Base-by-base conservation (phyloP, 2,113 vertebrate genomes). In the Chauna torquata region DNA sequence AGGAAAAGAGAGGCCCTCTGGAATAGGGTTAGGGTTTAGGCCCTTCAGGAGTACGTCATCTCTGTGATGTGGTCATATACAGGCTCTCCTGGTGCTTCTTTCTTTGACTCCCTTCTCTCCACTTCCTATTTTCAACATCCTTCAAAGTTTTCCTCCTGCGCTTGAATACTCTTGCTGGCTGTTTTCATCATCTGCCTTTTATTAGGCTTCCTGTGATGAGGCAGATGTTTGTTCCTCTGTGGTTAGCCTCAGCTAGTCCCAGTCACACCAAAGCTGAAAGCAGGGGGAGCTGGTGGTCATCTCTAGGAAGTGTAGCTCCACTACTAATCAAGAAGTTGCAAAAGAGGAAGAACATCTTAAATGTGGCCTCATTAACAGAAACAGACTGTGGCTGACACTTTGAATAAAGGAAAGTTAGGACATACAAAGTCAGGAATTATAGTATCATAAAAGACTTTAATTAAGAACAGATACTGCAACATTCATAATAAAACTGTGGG, bases 71-170 rank as follows among this genome's bases (percentile, higher is more conserved):
- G 36, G 23, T 16, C 2, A 3, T 18, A 45, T 32, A 22, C 23
- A 70, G 30, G 27, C 13, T 19, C 2, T 61, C 5, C 8, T 65
- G 1, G 0, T 58, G 20, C 1, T 70, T 19, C 20, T 66, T 57
- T 34, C 20, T 47, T 65, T 69, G 16, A 54, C 24, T 11, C 4
- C 13, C 2, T 50, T 72, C 32, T 44, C 22, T 64, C 10, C 12
- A 58, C 1, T 23, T 8, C 11, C 1, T 45, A 2, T 88, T 85
- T 94, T 76, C 59, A 87, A 42, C 3, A 1, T 2, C 32, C 14
- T 59, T 45, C 16, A 42, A 69, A 71, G 9, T n/a, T 45, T 79
- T 71, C 2, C 2, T 64, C 47, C 22, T 32, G 4, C 1, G 0
- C 19, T 85, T 82, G n/a, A 68, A 64, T 78, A 68, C 14, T 61